phyloP scores from a whole-genome alignment of 2,113 vertebrate genomes.

The Peromyscus californicus region DNA sequence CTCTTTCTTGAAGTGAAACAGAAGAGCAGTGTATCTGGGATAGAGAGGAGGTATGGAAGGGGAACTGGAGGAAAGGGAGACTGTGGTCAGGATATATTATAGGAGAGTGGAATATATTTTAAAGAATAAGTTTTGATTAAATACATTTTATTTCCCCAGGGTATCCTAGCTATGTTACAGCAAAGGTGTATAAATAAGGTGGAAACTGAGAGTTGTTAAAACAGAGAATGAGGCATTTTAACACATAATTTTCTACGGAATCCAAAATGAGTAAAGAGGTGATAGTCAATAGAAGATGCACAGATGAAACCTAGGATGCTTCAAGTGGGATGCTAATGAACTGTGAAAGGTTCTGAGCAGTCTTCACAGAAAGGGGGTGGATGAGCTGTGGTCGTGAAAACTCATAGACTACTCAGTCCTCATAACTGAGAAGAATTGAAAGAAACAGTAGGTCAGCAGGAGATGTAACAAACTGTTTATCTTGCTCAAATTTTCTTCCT shows the following conservation, averaged over 20 bases:
- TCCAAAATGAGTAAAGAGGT: not conserved
- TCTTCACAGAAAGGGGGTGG: too few species aligned
- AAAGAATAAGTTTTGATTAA: not conserved
- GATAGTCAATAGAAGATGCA: not conserved
- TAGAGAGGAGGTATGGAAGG: accelerated
- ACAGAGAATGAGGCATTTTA: not conserved
- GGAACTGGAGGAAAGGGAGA: accelerated
- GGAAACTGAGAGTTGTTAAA: not conserved
- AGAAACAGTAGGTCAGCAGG: not conserved
- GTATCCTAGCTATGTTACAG: not conserved
- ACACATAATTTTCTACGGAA: not conserved
- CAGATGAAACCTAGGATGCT: not conserved
- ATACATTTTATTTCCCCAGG: not conserved
- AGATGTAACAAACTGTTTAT: not conserved
- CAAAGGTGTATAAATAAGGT: not conserved
- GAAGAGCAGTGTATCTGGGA: not conserved
- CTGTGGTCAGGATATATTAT: not conserved
- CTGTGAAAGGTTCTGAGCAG: not conserved
- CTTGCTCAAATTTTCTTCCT: not conserved
- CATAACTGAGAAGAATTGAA: not conserved
- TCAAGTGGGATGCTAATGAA: not conserved
- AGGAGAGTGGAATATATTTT: not conserved
- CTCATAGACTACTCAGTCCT: not conserved
- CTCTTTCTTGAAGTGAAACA: not conserved
- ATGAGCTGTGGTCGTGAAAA: not conserved